Percentiles rank a stretch among this genome's conserved stretches.
phyloP scores from a whole-genome alignment of 2,113 vertebrate genomes.

The Ellobius talpinus region DNA sequence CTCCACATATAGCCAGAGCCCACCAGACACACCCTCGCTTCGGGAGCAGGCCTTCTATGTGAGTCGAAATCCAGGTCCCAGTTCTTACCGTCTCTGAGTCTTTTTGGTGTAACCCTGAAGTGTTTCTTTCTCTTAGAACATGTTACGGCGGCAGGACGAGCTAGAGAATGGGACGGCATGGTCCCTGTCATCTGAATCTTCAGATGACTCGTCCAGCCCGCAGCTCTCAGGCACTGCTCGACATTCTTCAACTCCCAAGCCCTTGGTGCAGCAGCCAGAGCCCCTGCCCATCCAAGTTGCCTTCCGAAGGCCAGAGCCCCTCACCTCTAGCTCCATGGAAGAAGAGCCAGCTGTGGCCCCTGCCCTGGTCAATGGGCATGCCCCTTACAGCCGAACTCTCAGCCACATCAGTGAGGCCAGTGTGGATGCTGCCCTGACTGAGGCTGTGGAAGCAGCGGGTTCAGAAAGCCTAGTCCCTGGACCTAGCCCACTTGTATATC shows the following conservation, averaged over 20 bases:
- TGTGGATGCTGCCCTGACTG: slow-evolving; percentile 86
- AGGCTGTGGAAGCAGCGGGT: slow-evolving; percentile 72
- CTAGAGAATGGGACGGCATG: slow-evolving; percentile 95
- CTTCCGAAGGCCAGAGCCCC: slow-evolving; percentile 89
- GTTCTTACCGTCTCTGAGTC: not conserved
- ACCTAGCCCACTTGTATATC: not conserved
- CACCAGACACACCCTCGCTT: slow-evolving; percentile 94
- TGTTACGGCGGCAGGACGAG: slow-evolving; percentile 94
- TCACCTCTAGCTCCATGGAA: slow-evolving; percentile 56
- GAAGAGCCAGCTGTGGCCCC: slow-evolving; percentile 70
- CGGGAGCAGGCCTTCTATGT: slow-evolving; percentile 99
- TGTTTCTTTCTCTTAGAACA: slow-evolving; percentile 88
- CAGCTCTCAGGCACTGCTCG: slow-evolving; percentile 90
- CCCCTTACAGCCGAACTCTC: slow-evolving; percentile 92
- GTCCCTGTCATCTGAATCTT: slow-evolving; percentile 97
- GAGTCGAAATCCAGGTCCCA: slow-evolving; percentile 84
- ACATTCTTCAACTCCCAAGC: slow-evolving; percentile 86
- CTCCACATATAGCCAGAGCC: slow-evolving; percentile 96
- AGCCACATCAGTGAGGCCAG: slow-evolving; percentile 97
- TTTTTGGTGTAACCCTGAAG: not conserved
- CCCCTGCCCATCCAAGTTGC: slow-evolving; percentile 90
- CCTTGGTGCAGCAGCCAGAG: slow-evolving; percentile 89
- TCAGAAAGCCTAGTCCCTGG: slow-evolving; percentile 62
- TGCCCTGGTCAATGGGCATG: slow-evolving; percentile 87
- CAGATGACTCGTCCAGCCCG: slow-evolving; percentile 96